Base-by-base conservation (phyloP, 2,113 vertebrate species). In the Galemys pyrenaicus region DNA sequence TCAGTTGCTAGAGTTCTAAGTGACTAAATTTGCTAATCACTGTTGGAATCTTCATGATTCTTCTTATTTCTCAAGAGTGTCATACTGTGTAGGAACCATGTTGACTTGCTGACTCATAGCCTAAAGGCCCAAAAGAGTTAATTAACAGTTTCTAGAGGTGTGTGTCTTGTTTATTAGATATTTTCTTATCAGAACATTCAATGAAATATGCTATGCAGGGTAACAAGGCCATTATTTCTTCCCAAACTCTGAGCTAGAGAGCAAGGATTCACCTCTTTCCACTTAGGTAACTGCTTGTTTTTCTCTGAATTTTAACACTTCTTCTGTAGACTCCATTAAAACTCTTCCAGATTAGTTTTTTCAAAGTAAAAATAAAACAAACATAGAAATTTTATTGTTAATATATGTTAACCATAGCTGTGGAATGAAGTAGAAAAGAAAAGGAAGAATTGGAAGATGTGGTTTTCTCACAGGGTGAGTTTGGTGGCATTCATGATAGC, bases 121-220 rank as follows among this genome's bases (percentile, higher is more conserved):
- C 17, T 89, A 79, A 91, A 82, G 82, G 19, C 51, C 54, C 16
- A 6, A 28, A 67, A 91, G 77, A 81, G 28, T 94, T 95, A 94
- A 85, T 95, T 95, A 86, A 93, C 49, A 89, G 83, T 39, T 93
- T 96, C 44, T 88, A 19, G n/a, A 86, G 9, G 49, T 93, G 19
- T 95, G 41, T 87, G 35, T 71, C 77, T 92, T 94, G 65, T 94
- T 95, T 94, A 83, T 87, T 87, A 83, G 89, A 91, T 67, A 54
- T 2, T 79, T 9, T 32, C 24, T 89, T 68, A 19, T 28, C 1
- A 17, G 37, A 91, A 68, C 32, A 92, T 90, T 91, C 32, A 94
- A 30, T 78, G 39, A 80, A 91, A 39, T 15, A 39, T 58, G 28
- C 15, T 71, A 20, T 41, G 26, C 19, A 65, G n/a, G 41, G 12